These are phyloP conservation scores for Scaeva pyrastri DNA, from an alignment of 2,888 invertebrate species.

Conservation along the genomic window DNA sequence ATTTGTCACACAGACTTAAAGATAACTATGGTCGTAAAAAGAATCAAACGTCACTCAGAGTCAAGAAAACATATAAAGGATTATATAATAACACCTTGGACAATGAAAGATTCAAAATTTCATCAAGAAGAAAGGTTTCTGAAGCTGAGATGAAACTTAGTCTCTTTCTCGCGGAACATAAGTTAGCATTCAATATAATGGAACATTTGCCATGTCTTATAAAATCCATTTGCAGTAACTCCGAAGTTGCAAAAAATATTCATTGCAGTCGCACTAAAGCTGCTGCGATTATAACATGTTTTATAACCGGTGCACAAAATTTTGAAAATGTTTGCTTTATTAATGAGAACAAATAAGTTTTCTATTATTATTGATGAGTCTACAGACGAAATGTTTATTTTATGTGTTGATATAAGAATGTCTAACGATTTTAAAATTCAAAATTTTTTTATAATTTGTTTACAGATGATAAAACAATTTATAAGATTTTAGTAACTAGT, in stretches of 20 bases:
- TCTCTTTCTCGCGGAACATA: neutral
- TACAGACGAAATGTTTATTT: neutral
- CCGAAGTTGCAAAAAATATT: neutral
- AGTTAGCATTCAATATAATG: neutral
- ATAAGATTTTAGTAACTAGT: constrained; percentile 9
- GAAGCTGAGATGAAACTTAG: constrained; percentile 9
- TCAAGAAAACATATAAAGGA: too few relatives aligned
- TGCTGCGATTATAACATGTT: neutral
- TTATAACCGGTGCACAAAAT: constrained; percentile 1
- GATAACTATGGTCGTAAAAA: too few relatives aligned
- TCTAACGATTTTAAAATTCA: constrained; percentile 4
- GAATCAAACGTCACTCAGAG: too few relatives aligned
- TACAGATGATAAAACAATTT: constrained; percentile 7
- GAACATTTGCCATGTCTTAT: neutral
- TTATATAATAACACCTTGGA: too few relatives aligned
- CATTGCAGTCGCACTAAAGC: neutral
- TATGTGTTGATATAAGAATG: constrained; percentile 7
- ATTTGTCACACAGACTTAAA: too few relatives aligned
- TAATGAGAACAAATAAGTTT: neutral
- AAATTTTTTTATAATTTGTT: constrained; percentile 16
- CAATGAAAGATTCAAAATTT: too few relatives aligned
- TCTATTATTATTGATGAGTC: constrained; percentile 1
- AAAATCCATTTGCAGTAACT: neutral
- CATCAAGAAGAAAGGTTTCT: too few relatives aligned
- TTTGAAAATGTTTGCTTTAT: neutral